These are phyloP conservation scores for Pedionomus torquatus DNA, from an alignment of 2,113 vertebrate genomes.

Conservation along the genomic window DNA sequence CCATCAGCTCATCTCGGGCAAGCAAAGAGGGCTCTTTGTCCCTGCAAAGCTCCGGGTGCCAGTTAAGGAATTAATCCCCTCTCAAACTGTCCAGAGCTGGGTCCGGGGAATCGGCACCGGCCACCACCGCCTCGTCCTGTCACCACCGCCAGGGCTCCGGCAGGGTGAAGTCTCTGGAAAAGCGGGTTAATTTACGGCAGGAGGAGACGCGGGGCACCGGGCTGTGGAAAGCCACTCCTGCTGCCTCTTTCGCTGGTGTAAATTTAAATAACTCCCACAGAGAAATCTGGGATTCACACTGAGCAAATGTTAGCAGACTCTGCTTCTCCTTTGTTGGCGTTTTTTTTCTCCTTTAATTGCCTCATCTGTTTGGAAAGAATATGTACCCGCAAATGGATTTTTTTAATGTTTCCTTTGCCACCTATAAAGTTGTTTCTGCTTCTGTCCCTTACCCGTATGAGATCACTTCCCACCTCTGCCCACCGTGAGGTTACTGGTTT, in stretches of 20 bases:
- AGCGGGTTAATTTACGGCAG: slow-evolving; percentile 44
- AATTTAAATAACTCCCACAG: slow-evolving; percentile 62
- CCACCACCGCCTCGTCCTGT: background rate
- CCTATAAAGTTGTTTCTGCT: slow-evolving; percentile 28
- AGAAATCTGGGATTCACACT: slow-evolving; percentile 44
- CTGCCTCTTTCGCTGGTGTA: slow-evolving; percentile 17
- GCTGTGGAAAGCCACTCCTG: slow-evolving; percentile 35
- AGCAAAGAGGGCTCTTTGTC: background rate
- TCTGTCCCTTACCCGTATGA: background rate
- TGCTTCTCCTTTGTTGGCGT: slow-evolving; percentile 18
- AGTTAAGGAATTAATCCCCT: background rate
- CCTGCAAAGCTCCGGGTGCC: background rate
- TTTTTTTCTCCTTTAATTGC: slow-evolving; percentile 45
- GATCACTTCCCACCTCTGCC: slow-evolving; percentile 39
- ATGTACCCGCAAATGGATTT: slow-evolving; percentile 37
- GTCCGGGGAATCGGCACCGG: slow-evolving; percentile 11
- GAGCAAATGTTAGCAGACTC: slow-evolving; percentile 48
- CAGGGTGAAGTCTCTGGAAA: slow-evolving; percentile 23
- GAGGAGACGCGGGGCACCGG: slow-evolving; percentile 3
- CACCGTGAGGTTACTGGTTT: background rate
- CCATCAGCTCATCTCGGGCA: background rate
- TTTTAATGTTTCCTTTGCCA: slow-evolving; percentile 25
- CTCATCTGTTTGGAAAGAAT: slow-evolving; percentile 48
- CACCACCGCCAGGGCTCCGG: background rate
- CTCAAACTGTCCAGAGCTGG: background rate